A percentile compares a stretch with the other conserved stretches of the same genome.
Conservation (phyloP, 2,888 invertebrate species). For the Stegophylla sp. region DNA sequence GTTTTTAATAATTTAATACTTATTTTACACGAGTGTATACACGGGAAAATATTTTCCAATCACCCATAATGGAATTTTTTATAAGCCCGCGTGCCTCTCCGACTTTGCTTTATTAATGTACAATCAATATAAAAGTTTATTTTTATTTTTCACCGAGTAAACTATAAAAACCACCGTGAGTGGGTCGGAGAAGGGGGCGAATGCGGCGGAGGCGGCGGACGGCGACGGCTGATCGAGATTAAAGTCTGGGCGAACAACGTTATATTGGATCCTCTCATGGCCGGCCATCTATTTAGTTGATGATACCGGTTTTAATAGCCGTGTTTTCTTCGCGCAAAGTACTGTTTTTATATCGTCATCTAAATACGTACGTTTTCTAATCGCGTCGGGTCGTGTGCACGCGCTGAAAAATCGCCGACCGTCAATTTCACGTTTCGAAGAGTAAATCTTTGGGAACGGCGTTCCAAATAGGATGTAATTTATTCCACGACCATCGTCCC, state of each 20-base stretch:
- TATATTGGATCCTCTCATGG: not conserved
- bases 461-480: no score
- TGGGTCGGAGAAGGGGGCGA: not conserved
- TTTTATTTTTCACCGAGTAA: conserved; percentile 34
- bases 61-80: conserved; percentile 57
- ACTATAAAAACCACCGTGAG: conserved; percentile 37
- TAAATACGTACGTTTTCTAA: no score
- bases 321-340: no score
- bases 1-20: conserved; percentile 55
- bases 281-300: not conserved
- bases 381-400: no score
- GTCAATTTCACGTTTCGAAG: no score
- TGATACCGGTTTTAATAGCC: not conserved
- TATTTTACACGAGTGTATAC: conserved; percentile 40
- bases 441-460: no score
- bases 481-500: no score
- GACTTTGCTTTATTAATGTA: conserved; percentile 46
- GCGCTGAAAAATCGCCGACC: no score
- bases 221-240: conserved; percentile 21
- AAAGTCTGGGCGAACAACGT: conserved; percentile 11
- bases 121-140: conserved; percentile 52
- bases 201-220: not conserved
- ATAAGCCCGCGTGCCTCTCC: conserved; percentile 19
- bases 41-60: conserved; percentile 51
- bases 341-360: no score